Evolutionary conservation across 2,888 invertebrate genomes (phyloP).

Genomic region (Kuschelorhynchus macadamiae): DNA sequence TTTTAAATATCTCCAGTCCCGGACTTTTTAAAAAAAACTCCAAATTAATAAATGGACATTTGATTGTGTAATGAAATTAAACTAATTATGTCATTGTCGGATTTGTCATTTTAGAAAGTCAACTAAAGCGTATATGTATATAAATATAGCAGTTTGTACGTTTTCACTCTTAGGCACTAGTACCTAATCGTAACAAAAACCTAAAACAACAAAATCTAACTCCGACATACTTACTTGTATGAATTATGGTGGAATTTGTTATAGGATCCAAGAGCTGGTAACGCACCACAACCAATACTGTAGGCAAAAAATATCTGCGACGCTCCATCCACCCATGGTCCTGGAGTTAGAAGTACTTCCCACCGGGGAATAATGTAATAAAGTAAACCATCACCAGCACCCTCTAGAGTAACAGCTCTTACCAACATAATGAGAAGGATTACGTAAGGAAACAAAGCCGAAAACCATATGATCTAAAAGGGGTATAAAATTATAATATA

Average conservation of each 20-base stretch:
- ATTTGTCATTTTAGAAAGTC: no score
- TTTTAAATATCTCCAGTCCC: no score
- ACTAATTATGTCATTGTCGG: no score
- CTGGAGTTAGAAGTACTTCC: constrained; percentile 70
- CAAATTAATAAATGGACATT: no score
- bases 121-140: no score
- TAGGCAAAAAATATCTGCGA: constrained; percentile 86
- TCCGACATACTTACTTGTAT: constrained; percentile 78
- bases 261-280: constrained; percentile 82
- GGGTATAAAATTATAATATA: no score
- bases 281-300: constrained; percentile 82
- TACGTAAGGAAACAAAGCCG: constrained; percentile 81
- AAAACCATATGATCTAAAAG: constrained; percentile 80
- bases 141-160: no score
- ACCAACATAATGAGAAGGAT: constrained; percentile 78
- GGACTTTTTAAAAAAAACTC: no score
- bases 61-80: no score
- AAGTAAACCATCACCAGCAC: constrained; percentile 75
- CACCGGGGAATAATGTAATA: constrained; percentile 79
- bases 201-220: no score
- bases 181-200: no score
- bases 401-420: constrained; percentile 78
- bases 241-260: constrained; percentile 85
- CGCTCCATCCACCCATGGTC: constrained; percentile 82
- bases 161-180: no score